Evolutionary conservation across 2,888 invertebrate genomes (phyloP).

Genomic region (Polia nebulosa): DNA sequence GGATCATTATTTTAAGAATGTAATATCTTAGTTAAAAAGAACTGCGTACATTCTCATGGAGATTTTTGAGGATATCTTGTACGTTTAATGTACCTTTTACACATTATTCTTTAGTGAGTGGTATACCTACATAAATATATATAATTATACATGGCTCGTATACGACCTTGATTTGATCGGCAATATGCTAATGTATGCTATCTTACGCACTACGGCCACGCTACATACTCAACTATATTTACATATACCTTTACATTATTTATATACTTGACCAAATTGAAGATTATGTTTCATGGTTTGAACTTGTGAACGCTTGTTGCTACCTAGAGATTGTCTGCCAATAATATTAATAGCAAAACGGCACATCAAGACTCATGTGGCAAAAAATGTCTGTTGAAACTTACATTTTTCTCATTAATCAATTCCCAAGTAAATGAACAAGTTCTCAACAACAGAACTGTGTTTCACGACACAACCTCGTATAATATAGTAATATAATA

Average conservation of each 20-base stretch:
- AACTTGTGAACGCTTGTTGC: conserved; percentile 31
- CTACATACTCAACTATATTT: conserved; percentile 48
- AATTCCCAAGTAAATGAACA: neutral
- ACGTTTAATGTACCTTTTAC: conserved; percentile 36
- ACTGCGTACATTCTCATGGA: neutral
- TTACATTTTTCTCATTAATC: neutral
- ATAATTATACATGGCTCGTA: conserved; percentile 53
- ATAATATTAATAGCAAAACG: neutral
- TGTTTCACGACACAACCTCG: neutral
- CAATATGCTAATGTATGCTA: conserved; percentile 72
- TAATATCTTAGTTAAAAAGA: neutral
- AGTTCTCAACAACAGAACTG: neutral
- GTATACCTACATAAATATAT: conserved; percentile 52
- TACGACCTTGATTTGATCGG: conserved; percentile 77
- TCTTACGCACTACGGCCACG: conserved; percentile 55
- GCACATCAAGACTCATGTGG: neutral
- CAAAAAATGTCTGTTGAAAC: neutral
- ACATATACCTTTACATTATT: conserved; percentile 47
- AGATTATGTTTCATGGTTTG: conserved; percentile 43
- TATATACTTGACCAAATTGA: conserved; percentile 58
- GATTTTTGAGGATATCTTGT: neutral
- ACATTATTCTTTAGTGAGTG: conserved; percentile 37
- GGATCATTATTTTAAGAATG: neutral
- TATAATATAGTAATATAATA: neutral
- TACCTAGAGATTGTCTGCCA: conserved; percentile 12